Base-by-base conservation (phyloP, 2,797 vertebrate species). In the Anisognathus igniventris region DNA sequence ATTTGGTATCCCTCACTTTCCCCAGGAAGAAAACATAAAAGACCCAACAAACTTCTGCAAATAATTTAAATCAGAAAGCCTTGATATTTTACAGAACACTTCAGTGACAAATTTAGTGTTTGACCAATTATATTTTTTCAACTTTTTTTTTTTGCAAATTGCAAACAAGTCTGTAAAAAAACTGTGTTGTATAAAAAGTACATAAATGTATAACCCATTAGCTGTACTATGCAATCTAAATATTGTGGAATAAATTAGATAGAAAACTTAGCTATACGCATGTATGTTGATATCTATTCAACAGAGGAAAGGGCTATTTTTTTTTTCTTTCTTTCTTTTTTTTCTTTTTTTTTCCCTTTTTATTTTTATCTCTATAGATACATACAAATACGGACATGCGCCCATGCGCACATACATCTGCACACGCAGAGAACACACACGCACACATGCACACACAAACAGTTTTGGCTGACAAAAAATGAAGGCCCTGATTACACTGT, bases 161-260 rank as follows among this genome's bases (percentile, higher is more conserved):
- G 94, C 91, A 94, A 97, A 97, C 75, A 97, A 95, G 95, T 97
- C 93, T 92, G 93, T 97, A 96, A 97, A 97, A 97, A 95, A 96
- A 90, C 58, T 88, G 94, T 56, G 6, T 90, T 92, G 94, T 96
- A 97, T 96, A 96, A 97, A 97, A 97, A 95, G 93, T 95, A 97
- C 88, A 95, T 96, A 97, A 95, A 95, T 88, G 86, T 95, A 96
- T 97, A 97, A 95, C 73, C 82, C 86, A 96, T 96, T 97, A 97
- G 94, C 94, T 95, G 92, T 97, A 96, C 88, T 96, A 98, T 95
- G 92, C 95, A 97, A 96, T 90, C 96, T 97, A 98, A 98, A 98
- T 98, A 98, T 96, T 96, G 97, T 98, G 98, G 98, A 99, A 99
- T 99, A 99, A 99, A 99, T 99, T 98, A 98, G 97, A 98, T 98